Percentiles rank a stretch among this genome's conserved stretches.
Conservation (phyloP, 1,140 invertebrate species). For the Leptoteleia sp. region DNA sequence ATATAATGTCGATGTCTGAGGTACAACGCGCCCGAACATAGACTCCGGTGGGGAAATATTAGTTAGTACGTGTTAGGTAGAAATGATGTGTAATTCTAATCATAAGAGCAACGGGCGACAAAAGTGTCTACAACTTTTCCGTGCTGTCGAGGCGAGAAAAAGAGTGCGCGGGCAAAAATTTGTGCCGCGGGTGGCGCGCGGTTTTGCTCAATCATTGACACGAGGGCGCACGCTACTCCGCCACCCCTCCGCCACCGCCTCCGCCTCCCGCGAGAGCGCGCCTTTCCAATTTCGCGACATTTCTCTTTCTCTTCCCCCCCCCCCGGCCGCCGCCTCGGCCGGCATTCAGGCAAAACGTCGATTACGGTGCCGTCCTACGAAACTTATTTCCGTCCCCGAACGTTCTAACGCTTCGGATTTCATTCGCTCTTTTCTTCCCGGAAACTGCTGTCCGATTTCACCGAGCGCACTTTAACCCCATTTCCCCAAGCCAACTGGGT, state of each 20-base stretch:
- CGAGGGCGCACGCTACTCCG: conserved; percentile 3
- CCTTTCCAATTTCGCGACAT: conserved; percentile 36
- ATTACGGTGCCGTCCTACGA: conserved; percentile 51
- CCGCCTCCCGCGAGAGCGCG: too few species aligned
- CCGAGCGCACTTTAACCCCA: conserved; percentile 12
- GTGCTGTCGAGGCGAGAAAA: conserved; percentile 14
- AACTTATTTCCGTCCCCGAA: conserved; percentile 57
- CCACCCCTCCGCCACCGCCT: too few species aligned
- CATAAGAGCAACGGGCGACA: conserved; percentile 50
- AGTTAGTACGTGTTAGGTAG: too few species aligned
- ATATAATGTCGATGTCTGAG: conserved; percentile 76
- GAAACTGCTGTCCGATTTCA: neutral
- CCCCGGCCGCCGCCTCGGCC: conserved; percentile 2
- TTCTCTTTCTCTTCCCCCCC: conserved; percentile 1
- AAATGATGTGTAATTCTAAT: too few species aligned
- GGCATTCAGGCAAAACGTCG: conserved; percentile 32
- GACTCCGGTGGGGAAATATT: too few species aligned
- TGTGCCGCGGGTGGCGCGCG: conserved; percentile 19
- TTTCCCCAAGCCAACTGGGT: conserved; percentile 13
- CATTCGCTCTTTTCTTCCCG: conserved; percentile 12
- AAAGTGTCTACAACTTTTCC: conserved; percentile 37
- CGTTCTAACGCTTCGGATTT: conserved; percentile 32
- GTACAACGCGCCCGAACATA: too few species aligned
- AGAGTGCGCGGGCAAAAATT: conserved; percentile 6
- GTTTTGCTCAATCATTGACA: conserved; percentile 35